Evolutionary conservation across 1,140 invertebrate species (phyloP).

Genomic region (Hypsibius dujardini): DNA sequence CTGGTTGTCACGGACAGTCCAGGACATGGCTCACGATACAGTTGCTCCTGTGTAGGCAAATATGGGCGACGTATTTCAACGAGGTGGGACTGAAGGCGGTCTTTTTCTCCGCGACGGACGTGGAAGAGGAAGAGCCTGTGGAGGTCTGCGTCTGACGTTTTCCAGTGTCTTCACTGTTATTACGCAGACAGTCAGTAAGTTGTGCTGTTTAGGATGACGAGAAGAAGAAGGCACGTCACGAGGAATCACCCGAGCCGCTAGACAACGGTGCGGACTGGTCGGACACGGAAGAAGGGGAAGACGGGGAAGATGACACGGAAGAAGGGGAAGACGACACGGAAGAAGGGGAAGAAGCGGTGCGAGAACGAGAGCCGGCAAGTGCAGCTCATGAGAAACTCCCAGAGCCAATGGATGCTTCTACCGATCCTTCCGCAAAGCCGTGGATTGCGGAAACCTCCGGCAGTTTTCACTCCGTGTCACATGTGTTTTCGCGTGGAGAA

Average conservation of each 20-base stretch:
- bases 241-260: neutral
- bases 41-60: slow-evolving; percentile 31
- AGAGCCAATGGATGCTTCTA: slow-evolving; percentile 7
- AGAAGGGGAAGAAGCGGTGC: slow-evolving; percentile 25
- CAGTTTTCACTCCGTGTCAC: slow-evolving; percentile 14
- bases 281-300: slow-evolving; percentile 27
- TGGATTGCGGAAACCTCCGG: slow-evolving; percentile 23
- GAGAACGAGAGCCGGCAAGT: slow-evolving; percentile 24
- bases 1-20: too few species aligned
- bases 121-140: too few species aligned
- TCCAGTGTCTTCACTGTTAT: too few species aligned
- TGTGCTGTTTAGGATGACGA: too few species aligned
- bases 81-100: slow-evolving; percentile 45
- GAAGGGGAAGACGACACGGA: slow-evolving; percentile 19
- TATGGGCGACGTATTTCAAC: slow-evolving; percentile 74
- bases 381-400: slow-evolving; percentile 21
- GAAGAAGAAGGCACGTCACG: too few species aligned
- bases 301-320: slow-evolving; percentile 27
- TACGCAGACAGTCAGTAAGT: too few species aligned
- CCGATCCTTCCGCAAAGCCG: slow-evolving; percentile 21
- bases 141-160: too few species aligned
- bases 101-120: slow-evolving; percentile 58
- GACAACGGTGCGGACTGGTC: slow-evolving; percentile 37
- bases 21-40: neutral
- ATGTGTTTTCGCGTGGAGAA: slow-evolving; percentile 34